A percentile compares a stretch with the other conserved stretches of the same genome.
Conservation (phyloP, 2,797 vertebrate species). For the Erethizon dorsatum region DNA sequence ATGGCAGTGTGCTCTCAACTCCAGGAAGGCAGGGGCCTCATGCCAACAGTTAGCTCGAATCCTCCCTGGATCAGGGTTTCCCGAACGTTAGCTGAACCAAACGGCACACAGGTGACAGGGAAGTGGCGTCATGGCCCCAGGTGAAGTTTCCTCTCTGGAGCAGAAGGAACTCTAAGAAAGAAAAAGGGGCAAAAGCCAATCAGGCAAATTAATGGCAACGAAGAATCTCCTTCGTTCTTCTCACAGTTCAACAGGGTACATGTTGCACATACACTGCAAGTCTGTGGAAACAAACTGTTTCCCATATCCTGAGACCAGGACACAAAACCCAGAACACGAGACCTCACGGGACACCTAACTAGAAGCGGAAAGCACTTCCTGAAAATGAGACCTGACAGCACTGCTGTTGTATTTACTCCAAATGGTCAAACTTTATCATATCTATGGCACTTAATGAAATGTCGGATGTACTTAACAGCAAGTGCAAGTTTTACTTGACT, state of each 20-base stretch:
- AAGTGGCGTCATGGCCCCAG: slow-evolving; percentile 13
- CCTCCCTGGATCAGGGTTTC: slow-evolving; percentile 34
- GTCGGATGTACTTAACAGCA: not conserved
- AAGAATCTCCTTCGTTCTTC: slow-evolving; percentile 46
- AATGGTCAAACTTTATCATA: not conserved
- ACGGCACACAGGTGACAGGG: not conserved
- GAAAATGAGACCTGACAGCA: not conserved
- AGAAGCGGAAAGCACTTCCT: not conserved
- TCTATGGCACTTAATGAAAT: not conserved
- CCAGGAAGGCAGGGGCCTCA: slow-evolving; percentile 28
- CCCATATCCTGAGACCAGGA: slow-evolving; percentile 51
- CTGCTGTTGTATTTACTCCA: slow-evolving; percentile 12
- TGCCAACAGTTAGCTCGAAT: slow-evolving; percentile 61
- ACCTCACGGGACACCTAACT: not conserved
- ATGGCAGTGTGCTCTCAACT: slow-evolving; percentile 85
- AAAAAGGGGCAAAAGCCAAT: not conserved
- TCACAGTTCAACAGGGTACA: slow-evolving; percentile 32
- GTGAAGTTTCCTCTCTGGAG: slow-evolving; percentile 49
- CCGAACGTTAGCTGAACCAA: slow-evolving; percentile 17
- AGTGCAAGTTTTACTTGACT: not conserved
- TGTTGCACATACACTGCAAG: not conserved
- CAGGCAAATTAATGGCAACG: slow-evolving; percentile 54
- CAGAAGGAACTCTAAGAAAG: slow-evolving; percentile 74
- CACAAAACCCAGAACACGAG: not conserved
- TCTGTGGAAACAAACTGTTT: slow-evolving; percentile 46